These are phyloP conservation scores for Napeogenes sylphis DNA, from an alignment of 2,888 invertebrate species.

Conservation along the genomic window DNA sequence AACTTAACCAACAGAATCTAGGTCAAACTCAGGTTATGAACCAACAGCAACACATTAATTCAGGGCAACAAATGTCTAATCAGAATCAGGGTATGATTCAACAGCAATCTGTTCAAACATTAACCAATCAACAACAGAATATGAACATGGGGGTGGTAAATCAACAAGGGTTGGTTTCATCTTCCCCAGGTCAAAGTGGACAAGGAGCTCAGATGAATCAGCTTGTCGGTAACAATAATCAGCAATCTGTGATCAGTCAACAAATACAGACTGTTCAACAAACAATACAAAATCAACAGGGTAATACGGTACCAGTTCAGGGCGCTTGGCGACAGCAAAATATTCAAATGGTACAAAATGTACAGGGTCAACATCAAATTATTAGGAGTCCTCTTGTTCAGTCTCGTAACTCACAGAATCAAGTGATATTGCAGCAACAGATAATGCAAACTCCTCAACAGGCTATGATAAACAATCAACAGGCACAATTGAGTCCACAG, in stretches of 20 bases:
- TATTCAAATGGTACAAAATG: conserved; percentile 73
- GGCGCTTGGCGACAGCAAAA: conserved; percentile 72
- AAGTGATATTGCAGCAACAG: conserved; percentile 77
- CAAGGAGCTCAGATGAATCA: conserved; percentile 69
- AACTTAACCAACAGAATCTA: conserved; percentile 66
- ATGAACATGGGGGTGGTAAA: conserved; percentile 68
- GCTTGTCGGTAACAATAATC: conserved; percentile 59
- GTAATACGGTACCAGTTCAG: conserved; percentile 57
- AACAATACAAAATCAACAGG: conserved; percentile 63
- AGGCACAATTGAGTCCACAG: conserved; percentile 73
- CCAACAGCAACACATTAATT: conserved; percentile 69
- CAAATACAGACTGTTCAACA: conserved; percentile 74
- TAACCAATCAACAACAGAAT: conserved; percentile 67
- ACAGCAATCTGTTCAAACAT: conserved; percentile 66
- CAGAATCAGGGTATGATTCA: conserved; percentile 65
- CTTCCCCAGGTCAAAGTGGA: conserved; percentile 59
- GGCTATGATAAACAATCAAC: conserved; percentile 66
- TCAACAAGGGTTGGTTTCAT: conserved; percentile 62
- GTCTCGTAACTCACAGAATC: conserved; percentile 69
- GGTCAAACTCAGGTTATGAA: conserved; percentile 65
- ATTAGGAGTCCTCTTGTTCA: conserved; percentile 70
- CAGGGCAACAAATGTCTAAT: conserved; percentile 69
- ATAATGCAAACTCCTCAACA: conserved; percentile 77
- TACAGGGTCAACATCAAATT: conserved; percentile 74
- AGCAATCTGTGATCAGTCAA: conserved; percentile 65